phyloP scores from a whole-genome alignment of 2,797 vertebrate species.

The Anguilla obscura region DNA sequence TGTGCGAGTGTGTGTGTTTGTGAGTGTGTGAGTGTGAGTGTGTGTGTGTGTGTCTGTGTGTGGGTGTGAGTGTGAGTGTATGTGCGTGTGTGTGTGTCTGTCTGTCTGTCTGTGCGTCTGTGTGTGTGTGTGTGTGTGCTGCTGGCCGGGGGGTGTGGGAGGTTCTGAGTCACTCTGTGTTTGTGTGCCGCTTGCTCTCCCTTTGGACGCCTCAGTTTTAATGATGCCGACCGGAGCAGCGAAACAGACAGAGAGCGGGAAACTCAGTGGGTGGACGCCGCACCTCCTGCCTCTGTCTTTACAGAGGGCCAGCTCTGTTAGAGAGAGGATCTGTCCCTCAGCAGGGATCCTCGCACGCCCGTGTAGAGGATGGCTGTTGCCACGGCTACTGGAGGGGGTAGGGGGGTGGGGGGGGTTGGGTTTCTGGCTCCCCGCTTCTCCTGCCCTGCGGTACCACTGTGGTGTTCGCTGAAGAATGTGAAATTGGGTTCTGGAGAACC shows the following conservation, averaged over 20 bases:
- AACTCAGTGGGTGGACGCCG: background rate
- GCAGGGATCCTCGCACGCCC: background rate
- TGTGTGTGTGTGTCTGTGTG: too few species aligned
- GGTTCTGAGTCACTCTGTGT: background rate
- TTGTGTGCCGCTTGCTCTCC: background rate
- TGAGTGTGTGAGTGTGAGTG: too few species aligned
- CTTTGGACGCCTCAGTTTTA: background rate
- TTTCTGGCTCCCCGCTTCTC: background rate
- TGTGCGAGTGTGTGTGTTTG: background rate
- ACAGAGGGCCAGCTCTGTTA: background rate
- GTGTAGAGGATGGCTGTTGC: background rate
- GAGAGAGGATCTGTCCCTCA: slow-evolving; percentile 5
- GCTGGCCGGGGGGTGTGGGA: background rate
- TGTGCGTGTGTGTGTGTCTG: background rate
- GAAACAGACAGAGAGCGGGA: background rate
- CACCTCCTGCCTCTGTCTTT: background rate
- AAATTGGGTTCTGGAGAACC: background rate
- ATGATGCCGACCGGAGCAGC: background rate
- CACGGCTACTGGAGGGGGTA: background rate
- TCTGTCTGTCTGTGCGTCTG: too few species aligned
- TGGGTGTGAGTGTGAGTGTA: too few species aligned
- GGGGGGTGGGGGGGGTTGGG: background rate
- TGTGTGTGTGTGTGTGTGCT: background rate
- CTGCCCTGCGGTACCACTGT: background rate
- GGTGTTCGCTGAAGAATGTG: background rate